Base-by-base conservation (phyloP, 2,797 vertebrate species). In the Squalus acanthias region DNA sequence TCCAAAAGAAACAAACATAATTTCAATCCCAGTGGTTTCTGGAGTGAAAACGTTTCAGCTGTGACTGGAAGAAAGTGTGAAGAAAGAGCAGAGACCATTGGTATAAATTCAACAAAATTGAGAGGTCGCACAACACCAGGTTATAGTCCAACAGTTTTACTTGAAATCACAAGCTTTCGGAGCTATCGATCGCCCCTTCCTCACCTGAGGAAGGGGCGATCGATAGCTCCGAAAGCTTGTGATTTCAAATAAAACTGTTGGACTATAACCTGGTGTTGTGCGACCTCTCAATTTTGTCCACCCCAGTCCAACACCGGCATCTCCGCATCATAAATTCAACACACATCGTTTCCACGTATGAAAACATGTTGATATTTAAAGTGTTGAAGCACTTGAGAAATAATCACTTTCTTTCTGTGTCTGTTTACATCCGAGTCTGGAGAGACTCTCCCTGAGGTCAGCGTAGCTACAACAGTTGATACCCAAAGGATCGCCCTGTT, bases 381-480 rank as follows among this genome's bases (percentile, higher is more conserved):
- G 63, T 46, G n/a, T 93, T 93, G 67, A 69, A 69, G 63, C n/a
- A 93, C n/a, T 69, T 46, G 91, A 93, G 65, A 69, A 93, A 24
- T 93, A 22, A 93, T 1, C 29, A 67, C 17, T 93, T 93, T 93
- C n/a, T 39, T 2, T 92, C 33, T 92, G 15, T 39, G n/a, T n/a
- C 89, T 69, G 20, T 93, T 39, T 67, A 46, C n/a, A 20, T 50
- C 82, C 69, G 91, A 89, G 24, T 60, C 87, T 60, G 53, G 53
- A 69, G n/a, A 20, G 91, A 93, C 22, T 93, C n/a, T 67, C n/a
- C 33, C 39, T 65, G 3, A 39, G 63, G 91, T 69, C n/a, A 46
- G 46, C n/a, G 1, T n/a, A 46, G n/a, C 8, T 39, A 67, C 63
- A 69, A 17, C 65, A 93, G 65, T n/a, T 46, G 65, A 67, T 69